Evolutionary conservation across 2,113 vertebrate species (phyloP).

Genomic region (Gasterosteus nipponicus): DNA sequence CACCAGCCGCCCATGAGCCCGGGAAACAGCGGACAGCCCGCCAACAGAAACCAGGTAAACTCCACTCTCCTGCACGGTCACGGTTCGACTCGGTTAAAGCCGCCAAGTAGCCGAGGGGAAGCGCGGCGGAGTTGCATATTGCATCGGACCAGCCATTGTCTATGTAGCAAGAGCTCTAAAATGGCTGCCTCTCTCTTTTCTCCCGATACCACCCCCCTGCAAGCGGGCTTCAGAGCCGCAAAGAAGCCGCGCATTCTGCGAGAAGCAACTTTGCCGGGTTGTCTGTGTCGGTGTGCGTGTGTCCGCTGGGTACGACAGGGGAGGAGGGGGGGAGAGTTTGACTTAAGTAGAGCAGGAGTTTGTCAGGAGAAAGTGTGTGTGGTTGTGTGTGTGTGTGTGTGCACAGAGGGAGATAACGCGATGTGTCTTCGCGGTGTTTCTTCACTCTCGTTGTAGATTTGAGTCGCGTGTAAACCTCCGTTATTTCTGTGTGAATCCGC

Average conservation of each 20-base stretch:
- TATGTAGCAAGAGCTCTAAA: conserved; percentile 89
- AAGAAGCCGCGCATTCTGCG: conserved; percentile 44
- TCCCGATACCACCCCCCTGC: conserved; percentile 66
- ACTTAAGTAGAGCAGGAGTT: conserved; percentile 72
- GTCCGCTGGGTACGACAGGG: conserved; percentile 41
- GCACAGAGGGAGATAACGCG: conserved; percentile 49
- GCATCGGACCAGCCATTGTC: conserved; percentile 91
- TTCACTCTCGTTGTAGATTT: conserved; percentile 33
- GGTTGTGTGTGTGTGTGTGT: conserved; percentile 25
- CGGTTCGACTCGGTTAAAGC: conserved; percentile 58
- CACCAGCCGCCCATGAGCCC: conserved; percentile 93
- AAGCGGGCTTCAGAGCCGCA: conserved; percentile 59
- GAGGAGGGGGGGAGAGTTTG: conserved; percentile 59
- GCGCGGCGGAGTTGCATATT: conserved; percentile 64
- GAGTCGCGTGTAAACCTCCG: conserved; percentile 15
- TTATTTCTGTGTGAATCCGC: conserved; percentile 29
- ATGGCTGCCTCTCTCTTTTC: conserved; percentile 93
- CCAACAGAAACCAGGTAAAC: conserved; percentile 91
- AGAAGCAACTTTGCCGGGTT: conserved; percentile 47
- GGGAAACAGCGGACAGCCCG: conserved; percentile 88
- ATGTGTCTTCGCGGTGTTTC: conserved; percentile 51
- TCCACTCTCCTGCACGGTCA: conserved; percentile 39
- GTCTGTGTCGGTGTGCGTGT: conserved; percentile 22
- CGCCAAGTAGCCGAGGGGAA: conserved; percentile 35
- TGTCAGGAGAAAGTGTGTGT: conserved; percentile 60